Evolutionary conservation across 2,113 vertebrate genomes (phyloP).

Genomic region (Sclerurus mexicanus): DNA sequence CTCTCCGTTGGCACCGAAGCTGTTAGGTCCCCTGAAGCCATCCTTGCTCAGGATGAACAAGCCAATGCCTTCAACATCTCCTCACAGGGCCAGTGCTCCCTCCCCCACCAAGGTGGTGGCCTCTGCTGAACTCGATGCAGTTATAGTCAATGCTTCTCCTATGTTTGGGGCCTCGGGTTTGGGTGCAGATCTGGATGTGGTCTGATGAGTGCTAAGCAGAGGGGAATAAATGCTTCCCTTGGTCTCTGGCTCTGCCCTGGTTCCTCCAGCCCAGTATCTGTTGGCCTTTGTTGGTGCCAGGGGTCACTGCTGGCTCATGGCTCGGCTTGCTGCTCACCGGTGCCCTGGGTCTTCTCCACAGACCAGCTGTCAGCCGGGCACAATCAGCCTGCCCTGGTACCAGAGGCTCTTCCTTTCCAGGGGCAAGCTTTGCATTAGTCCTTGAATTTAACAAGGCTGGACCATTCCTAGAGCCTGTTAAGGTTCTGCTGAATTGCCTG

Average conservation of each 20-base stretch:
- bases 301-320: neutral
- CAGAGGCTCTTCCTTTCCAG: neutral
- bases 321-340: neutral
- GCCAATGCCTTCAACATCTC: neutral
- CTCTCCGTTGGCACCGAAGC: neutral
- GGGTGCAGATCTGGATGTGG: neutral
- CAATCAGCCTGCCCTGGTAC: neutral
- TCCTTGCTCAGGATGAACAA: neutral
- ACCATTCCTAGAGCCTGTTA: neutral
- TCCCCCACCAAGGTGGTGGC: neutral
- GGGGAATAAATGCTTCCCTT: neutral
- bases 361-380: neutral
- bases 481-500: neutral
- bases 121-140: neutral
- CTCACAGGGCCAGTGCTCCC: neutral
- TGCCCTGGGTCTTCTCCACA: neutral
- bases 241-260: neutral
- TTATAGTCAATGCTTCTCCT: neutral
- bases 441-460: neutral
- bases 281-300: neutral
- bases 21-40: neutral
- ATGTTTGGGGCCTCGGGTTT: neutral
- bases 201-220: neutral
- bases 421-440: neutral
- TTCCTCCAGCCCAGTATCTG: neutral